A percentile compares a stretch with the other conserved stretches of the same genome.
Conservation (phyloP, 2,888 invertebrate genomes). For the Callosobruchus maculatus region DNA sequence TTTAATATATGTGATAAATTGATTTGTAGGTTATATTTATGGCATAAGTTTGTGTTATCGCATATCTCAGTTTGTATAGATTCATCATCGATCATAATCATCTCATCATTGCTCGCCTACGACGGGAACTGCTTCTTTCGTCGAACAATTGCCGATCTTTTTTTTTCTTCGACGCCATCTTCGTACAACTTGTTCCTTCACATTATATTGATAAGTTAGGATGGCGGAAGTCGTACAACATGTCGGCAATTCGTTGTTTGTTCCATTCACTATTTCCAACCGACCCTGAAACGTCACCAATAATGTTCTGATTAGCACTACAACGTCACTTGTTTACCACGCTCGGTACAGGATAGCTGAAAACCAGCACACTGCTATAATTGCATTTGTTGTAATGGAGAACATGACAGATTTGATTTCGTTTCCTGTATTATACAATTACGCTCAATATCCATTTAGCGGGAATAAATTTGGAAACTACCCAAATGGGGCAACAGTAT, state of each 20-base stretch:
- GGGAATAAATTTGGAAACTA: too few species aligned
- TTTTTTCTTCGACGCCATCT: slow-evolving; percentile 34
- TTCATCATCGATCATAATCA: slow-evolving; percentile 27
- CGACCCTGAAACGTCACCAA: not conserved
- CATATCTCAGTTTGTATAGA: slow-evolving; percentile 51
- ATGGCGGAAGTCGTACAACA: not conserved
- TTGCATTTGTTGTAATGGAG: not conserved
- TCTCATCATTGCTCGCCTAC: slow-evolving; percentile 18
- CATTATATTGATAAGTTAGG: not conserved
- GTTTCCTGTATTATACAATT: too few species aligned
- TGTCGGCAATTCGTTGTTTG: not conserved
- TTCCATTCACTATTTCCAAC: not conserved
- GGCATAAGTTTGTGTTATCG: slow-evolving; percentile 48
- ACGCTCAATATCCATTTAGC: too few species aligned
- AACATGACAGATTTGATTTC: too few species aligned
- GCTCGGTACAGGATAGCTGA: not conserved
- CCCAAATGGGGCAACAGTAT: too few species aligned
- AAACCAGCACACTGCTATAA: not conserved
- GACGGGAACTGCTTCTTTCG: not conserved
- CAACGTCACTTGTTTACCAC: not conserved
- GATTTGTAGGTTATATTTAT: slow-evolving; percentile 48
- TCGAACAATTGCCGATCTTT: slow-evolving; percentile 4
- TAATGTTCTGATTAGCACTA: not conserved
- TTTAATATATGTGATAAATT: slow-evolving; percentile 51
- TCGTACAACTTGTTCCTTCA: slow-evolving; percentile 5